Percentiles rank a stretch among this genome's conserved stretches.
Conservation (phyloP, 2,797 vertebrate genomes). For the Spinibarbus caldwelli region DNA sequence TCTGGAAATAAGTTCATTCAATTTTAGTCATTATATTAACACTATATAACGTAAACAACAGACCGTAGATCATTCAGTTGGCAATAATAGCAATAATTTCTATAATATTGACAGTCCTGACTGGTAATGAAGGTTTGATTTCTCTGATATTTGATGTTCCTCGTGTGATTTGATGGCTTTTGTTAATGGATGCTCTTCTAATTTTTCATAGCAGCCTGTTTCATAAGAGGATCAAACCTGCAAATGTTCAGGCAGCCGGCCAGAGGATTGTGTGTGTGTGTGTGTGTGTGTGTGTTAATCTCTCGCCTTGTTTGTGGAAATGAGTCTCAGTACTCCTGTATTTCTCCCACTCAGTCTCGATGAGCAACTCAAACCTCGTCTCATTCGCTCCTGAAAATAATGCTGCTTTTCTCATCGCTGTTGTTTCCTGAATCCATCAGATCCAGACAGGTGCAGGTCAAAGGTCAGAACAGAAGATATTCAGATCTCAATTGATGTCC, state of each 20-base stretch:
- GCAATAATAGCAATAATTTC: neutral
- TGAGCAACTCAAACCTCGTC: neutral
- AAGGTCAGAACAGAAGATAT: neutral
- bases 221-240: conserved; percentile 72
- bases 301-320: conserved; percentile 44
- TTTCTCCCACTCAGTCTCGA: conserved; percentile 10
- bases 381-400: neutral
- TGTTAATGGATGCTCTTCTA: conserved; percentile 62
- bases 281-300: neutral
- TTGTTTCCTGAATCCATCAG: neutral
- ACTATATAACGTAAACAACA: neutral
- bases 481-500: neutral
- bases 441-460: neutral
- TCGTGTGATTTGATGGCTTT: neutral
- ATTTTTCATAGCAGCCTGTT: conserved; percentile 35
- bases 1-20: neutral
- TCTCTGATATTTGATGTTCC: neutral
- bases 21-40: neutral
- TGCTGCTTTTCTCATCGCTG: neutral
- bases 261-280: conserved; percentile 60
- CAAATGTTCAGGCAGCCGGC: conserved; percentile 67
- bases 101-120: neutral
- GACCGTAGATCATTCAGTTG: neutral
- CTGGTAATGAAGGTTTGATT: neutral
- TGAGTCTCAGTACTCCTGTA: conserved; percentile 41